Evolutionary conservation across 2,797 vertebrate species (phyloP).

Genomic region (Sebastes melanostomus): DNA sequence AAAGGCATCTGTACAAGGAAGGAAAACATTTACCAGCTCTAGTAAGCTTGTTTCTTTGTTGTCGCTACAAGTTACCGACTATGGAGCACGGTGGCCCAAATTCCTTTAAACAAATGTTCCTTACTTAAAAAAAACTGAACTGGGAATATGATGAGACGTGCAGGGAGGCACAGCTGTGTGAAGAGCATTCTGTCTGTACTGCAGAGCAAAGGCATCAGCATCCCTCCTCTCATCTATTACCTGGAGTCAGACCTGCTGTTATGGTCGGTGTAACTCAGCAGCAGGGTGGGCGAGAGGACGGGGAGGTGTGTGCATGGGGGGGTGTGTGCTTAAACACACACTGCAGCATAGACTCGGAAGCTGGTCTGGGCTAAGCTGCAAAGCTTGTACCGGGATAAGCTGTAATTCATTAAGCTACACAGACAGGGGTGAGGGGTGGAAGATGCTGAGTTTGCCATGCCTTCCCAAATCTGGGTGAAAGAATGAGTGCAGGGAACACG

Average conservation of each 20-base stretch:
- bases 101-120: constrained; percentile 25
- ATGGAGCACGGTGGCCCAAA: constrained; percentile 23
- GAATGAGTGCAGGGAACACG: constrained; percentile 66
- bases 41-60: not conserved
- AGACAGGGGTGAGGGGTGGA: constrained; percentile 65
- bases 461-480: constrained; percentile 62
- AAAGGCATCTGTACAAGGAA: not conserved
- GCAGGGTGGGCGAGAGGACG: constrained; percentile 33
- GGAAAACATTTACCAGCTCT: not conserved
- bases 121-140: not conserved
- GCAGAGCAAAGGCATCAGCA: constrained; percentile 30
- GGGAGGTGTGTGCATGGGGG: not conserved
- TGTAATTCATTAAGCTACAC: constrained; percentile 80
- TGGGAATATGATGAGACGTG: constrained; percentile 26
- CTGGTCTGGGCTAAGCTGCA: constrained; percentile 75
- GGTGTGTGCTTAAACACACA: constrained; percentile 37
- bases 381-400: constrained; percentile 77
- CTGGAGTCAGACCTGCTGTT: constrained; percentile 55
- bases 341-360: constrained; percentile 64
- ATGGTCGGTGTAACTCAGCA: constrained; percentile 51
- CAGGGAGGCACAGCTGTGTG: constrained; percentile 40
- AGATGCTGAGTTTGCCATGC: constrained; percentile 80
- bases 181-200: constrained; percentile 8
- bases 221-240: constrained; percentile 57
- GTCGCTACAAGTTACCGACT: not conserved